Conservation (phyloP, 2,797 vertebrate genomes). For the Pitangus sulphuratus region DNA sequence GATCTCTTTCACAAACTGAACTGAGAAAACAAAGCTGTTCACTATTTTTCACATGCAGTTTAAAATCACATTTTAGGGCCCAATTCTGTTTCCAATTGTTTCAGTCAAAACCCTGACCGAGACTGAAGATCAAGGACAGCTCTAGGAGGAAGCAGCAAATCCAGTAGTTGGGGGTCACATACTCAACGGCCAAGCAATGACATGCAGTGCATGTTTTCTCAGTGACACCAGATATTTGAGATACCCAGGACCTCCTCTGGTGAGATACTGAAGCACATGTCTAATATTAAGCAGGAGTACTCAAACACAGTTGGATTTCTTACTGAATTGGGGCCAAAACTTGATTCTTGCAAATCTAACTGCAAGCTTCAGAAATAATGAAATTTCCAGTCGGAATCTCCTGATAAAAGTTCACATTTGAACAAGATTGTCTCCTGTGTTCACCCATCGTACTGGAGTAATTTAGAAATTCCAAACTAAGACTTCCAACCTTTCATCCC, state of each 20-base stretch:
- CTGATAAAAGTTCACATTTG: neutral
- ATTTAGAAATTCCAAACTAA: neutral
- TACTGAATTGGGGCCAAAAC: neutral
- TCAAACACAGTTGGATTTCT: neutral
- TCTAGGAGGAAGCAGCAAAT: neutral
- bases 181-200: neutral
- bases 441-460: neutral
- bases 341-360: neutral
- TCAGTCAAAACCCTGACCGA: neutral
- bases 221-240: neutral
- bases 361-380: neutral
- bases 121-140: neutral
- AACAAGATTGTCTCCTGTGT: conserved; percentile 63
- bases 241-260: neutral
- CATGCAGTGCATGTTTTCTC: neutral
- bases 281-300: neutral
- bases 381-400: neutral
- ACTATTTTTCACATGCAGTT: neutral
- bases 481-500: neutral
- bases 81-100: neutral
- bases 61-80: conserved; percentile 5
- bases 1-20: conserved; percentile 39
- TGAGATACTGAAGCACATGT: neutral
- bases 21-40: neutral
- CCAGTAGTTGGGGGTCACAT: neutral